Conservation (phyloP, 1,140 invertebrate genomes). For the Babylonia areolata region DNA sequence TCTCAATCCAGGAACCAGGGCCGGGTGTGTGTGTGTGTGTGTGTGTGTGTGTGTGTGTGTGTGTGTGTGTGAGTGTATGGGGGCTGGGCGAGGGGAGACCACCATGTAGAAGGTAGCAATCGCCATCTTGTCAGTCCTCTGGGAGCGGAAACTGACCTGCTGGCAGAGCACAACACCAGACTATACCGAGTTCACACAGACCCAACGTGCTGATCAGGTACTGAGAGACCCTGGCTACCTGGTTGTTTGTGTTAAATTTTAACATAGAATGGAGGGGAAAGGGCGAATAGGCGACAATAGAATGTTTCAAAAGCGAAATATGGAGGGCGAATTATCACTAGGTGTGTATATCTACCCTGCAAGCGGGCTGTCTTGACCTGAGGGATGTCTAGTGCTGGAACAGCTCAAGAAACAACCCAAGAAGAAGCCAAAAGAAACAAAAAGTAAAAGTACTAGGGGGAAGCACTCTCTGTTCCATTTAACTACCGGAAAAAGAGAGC, state of each 20-base stretch:
- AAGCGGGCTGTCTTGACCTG: background rate
- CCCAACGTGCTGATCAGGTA: too few species aligned
- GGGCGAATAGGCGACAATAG: too few species aligned
- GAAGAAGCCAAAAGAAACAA: background rate
- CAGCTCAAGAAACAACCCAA: too few species aligned
- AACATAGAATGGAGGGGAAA: too few species aligned
- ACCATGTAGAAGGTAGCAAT: too few species aligned
- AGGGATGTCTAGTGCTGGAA: background rate
- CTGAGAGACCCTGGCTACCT: background rate
- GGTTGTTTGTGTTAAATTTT: background rate
- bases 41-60: background rate
- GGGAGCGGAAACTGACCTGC: too few species aligned
- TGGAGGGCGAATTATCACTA: too few species aligned
- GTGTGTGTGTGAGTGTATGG: background rate
- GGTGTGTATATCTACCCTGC: background rate
- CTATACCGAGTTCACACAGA: too few species aligned
- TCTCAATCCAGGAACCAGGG: background rate
- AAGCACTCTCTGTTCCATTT: background rate
- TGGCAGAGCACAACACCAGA: too few species aligned
- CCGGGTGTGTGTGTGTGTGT: background rate
- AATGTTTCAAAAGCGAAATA: too few species aligned
- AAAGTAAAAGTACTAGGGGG: conserved; percentile 18
- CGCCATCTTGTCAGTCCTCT: too few species aligned
- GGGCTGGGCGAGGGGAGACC: too few species aligned
- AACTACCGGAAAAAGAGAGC: background rate